phyloP scores from a whole-genome alignment of 2,797 vertebrate species.

The Chiroxiphia lanceolata region DNA sequence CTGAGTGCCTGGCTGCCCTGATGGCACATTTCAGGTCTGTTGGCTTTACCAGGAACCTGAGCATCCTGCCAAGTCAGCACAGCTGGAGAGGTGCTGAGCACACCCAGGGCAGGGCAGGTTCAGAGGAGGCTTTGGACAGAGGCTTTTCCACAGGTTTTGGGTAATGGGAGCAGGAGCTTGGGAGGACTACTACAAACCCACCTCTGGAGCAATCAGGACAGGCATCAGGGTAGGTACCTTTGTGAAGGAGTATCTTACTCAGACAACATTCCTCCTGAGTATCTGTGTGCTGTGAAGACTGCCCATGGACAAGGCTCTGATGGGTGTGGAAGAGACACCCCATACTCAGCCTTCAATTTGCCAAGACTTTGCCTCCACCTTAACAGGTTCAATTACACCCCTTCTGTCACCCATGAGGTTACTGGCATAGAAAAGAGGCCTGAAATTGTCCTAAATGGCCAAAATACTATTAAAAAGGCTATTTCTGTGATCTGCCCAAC shows the following conservation, averaged over 20 bases:
- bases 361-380: not conserved
- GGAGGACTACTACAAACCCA: not conserved
- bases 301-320: rapidly evolving
- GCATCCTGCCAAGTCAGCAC: not conserved
- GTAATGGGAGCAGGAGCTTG: not conserved
- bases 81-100: not conserved
- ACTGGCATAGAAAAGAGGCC: not conserved
- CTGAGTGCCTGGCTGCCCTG: not conserved
- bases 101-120: not conserved
- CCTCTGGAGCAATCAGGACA: rapidly evolving
- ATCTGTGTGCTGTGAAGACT: not conserved
- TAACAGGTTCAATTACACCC: not conserved
- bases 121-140: not conserved
- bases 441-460: not conserved
- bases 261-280: not conserved
- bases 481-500: not conserved
- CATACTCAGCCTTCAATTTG: not conserved
- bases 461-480: not conserved
- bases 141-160: not conserved
- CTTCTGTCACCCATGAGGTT: not conserved
- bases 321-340: not conserved
- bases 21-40: not conserved
- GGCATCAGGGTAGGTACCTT: not conserved
- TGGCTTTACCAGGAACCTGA: not conserved
- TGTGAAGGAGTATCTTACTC: not conserved